Evolutionary conservation across 2,888 invertebrate genomes (phyloP), one percentile per base, ranked within the genome.

Genomic region (Ceriagrion tenellum): DNA sequence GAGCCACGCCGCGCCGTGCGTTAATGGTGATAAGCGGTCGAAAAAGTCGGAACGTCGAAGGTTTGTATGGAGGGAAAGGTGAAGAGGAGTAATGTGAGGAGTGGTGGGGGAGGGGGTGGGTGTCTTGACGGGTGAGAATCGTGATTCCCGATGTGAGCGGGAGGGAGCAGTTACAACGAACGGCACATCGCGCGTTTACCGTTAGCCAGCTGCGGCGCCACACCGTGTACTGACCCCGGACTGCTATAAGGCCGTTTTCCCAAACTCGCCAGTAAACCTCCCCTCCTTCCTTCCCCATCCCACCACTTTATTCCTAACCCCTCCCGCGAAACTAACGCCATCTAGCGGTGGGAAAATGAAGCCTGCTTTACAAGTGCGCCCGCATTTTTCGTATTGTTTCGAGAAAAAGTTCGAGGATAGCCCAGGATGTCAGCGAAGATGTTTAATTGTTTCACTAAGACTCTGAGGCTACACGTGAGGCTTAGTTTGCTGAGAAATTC

Each of bases 151-250:
- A 93, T 63, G 91, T 35, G 63, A 35, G 91, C 91, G 63, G 69
- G 63, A 63, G 59, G 59, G 56, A 90, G 90, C 90, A 40, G 91
- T 91, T 47, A 93, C 69, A 93, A 69, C 18, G 93, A 93, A 93
- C 93, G 93, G 93, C 69, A 93, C 93, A 47, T 23, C 26, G 93
- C 93, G 26, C 26, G 93, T 16, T 40, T 93, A 93, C 93, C 93
- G 93, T 93, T 93, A 93, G 23, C 26, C 18, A 16, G 30, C 81
- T 35, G 30, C 35, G 63, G 93, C 40, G 69, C 18, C 56, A 16
- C 56, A 12, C 56, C 56, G 59, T 12, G 74, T 47, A 23, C 69
- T 93, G 93, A 93, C 93, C 93, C 69, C 23, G n/a, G 47, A 74
- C 47, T 47, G 69, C 13, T 56, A 16, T 56, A 30, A n/a, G 18